Percentiles rank a stretch among this genome's conserved stretches.
Evolutionary conservation across 2,888 invertebrate genomes (phyloP).

Genomic region (Acrocyrtus sp.): DNA sequence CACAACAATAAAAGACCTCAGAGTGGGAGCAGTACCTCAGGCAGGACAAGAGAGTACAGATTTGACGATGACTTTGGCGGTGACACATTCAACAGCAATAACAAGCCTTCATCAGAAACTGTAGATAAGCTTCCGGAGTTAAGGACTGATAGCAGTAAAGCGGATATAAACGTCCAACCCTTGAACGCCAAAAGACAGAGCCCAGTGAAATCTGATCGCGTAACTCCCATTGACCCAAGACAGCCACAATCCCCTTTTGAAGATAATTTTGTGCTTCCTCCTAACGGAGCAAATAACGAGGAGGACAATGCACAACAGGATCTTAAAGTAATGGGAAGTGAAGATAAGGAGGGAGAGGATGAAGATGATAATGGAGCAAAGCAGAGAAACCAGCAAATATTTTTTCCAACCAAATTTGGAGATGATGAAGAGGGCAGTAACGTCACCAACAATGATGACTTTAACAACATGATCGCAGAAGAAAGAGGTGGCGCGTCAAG

Average conservation of each 20-base stretch:
- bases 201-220: slow-evolving; percentile 29
- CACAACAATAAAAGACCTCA: slow-evolving; percentile 4
- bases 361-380: neutral
- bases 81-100: slow-evolving; percentile 24
- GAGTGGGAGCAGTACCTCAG: neutral
- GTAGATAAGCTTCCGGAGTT: neutral
- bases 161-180: slow-evolving; percentile 7
- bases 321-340: neutral
- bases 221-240: slow-evolving; percentile 33
- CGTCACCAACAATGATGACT: too few relatives aligned
- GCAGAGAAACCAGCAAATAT: slow-evolving; percentile 36
- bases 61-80: slow-evolving; percentile 58
- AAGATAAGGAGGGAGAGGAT: slow-evolving; percentile 10
- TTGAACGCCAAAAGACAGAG: slow-evolving; percentile 15
- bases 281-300: slow-evolving; percentile 9
- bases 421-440: slow-evolving; percentile 25
- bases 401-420: slow-evolving; percentile 61
- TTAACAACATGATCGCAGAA: slow-evolving; percentile 12
- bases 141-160: neutral
- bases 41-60: slow-evolving; percentile 45
- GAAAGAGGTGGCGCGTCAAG: slow-evolving; percentile 22
- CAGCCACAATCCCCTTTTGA: slow-evolving; percentile 62
- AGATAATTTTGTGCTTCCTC: slow-evolving; percentile 56
- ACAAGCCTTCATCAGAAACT: slow-evolving; percentile 2
- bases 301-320: slow-evolving; percentile 9